These are phyloP conservation scores for Panurus biarmicus DNA, from an alignment of 2,113 vertebrate species.

Conservation along the genomic window DNA sequence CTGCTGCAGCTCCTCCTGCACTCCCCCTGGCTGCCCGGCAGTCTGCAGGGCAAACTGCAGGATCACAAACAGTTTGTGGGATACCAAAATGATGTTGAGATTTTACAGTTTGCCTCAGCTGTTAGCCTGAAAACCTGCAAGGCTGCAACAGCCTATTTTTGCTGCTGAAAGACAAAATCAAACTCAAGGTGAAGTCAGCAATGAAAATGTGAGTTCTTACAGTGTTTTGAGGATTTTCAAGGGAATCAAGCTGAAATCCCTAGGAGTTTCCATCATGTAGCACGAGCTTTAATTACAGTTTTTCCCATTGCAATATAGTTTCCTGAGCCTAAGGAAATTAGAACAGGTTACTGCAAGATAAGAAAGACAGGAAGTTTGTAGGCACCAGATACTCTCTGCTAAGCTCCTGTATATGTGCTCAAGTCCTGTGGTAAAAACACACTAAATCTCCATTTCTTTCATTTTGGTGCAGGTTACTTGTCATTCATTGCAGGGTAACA, in stretches of 20 bases:
- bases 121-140: neutral
- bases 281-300: neutral
- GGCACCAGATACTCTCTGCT: neutral
- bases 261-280: neutral
- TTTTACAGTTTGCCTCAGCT: neutral
- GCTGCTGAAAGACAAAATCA: neutral
- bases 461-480: neutral
- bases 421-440: neutral
- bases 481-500: neutral
- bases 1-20: neutral
- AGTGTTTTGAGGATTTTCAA: neutral
- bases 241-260: neutral
- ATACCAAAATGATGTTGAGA: neutral
- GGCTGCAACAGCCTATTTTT: neutral
- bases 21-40: rapidly evolving
- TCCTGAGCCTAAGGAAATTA: neutral
- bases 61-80: rapidly evolving
- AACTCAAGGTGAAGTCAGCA: neutral
- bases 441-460: neutral
- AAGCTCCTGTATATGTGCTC: neutral
- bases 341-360: neutral
- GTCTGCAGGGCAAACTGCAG: neutral
- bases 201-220: neutral
- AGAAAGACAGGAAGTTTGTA: neutral
- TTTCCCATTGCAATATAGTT: neutral